Evolutionary conservation across 2,888 invertebrate genomes (phyloP).

Genomic region (Nysson spinosus): DNA sequence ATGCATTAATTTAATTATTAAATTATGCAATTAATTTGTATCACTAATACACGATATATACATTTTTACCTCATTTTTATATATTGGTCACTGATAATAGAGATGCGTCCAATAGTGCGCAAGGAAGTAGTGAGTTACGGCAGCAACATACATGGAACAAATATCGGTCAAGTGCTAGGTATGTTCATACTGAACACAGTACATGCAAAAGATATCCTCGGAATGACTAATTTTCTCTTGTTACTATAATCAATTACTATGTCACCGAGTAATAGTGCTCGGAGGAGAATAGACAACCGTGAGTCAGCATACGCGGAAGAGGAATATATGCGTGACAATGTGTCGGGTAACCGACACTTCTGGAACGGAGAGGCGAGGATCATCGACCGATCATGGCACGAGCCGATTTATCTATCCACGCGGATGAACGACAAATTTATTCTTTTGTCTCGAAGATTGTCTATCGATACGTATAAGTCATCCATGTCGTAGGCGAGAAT

Average conservation of each 20-base stretch:
- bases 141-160: too few species aligned
- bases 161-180: too few species aligned
- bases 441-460: slow-evolving; percentile 16
- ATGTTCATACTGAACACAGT: too few species aligned
- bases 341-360: slow-evolving; percentile 3
- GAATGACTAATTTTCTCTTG: neutral
- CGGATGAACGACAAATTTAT: slow-evolving; percentile 2
- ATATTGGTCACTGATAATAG: too few species aligned
- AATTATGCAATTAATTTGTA: too few species aligned
- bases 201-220: too few species aligned
- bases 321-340: slow-evolving; percentile 4
- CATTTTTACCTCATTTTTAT: too few species aligned
- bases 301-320: slow-evolving; percentile 22
- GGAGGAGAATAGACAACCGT: slow-evolving; percentile 6
- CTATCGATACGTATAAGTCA: slow-evolving; percentile 22
- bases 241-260: neutral
- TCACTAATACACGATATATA: too few species aligned
- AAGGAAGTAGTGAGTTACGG: too few species aligned
- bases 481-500: slow-evolving; percentile 37
- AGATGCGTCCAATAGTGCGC: too few species aligned
- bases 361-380: neutral
- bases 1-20: too few species aligned
- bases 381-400: neutral
- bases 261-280: neutral
- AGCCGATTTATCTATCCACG: neutral